These are phyloP conservation scores for Leucoraja erinaceus DNA, from an alignment of 2,113 vertebrate species.

Conservation along the genomic window DNA sequence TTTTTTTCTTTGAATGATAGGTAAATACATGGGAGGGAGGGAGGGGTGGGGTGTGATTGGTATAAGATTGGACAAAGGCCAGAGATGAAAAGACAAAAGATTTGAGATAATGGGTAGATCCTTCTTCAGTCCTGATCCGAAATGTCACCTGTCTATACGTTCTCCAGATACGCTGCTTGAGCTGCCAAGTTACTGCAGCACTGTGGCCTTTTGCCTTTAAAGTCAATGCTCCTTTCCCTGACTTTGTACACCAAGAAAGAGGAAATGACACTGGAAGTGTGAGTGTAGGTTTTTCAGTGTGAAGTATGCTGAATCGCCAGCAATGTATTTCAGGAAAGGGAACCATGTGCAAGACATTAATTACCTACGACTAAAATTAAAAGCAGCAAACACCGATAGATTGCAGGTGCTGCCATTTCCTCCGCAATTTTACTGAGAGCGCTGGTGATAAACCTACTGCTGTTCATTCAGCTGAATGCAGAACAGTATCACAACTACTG, in stretches of 20 bases:
- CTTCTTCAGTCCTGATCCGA: too few species aligned
- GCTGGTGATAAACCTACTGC: neutral
- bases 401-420: neutral
- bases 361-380: neutral
- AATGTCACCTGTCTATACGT: too few species aligned
- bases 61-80: too few species aligned
- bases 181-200: too few species aligned
- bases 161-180: too few species aligned
- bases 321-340: neutral
- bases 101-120: too few species aligned
- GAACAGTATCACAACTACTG: neutral
- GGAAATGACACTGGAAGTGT: neutral
- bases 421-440: neutral
- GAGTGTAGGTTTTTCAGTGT: neutral
- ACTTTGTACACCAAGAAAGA: neutral
- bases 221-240: neutral
- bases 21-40: too few species aligned
- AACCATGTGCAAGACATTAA: neutral
- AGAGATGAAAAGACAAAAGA: too few species aligned
- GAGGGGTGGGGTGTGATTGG: too few species aligned
- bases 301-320: neutral
- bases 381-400: neutral
- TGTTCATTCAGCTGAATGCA: neutral
- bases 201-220: too few species aligned
- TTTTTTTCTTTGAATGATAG: too few species aligned